Evolutionary conservation across 2,797 vertebrate species (phyloP).

Genomic region (Anguilla pacifica): DNA sequence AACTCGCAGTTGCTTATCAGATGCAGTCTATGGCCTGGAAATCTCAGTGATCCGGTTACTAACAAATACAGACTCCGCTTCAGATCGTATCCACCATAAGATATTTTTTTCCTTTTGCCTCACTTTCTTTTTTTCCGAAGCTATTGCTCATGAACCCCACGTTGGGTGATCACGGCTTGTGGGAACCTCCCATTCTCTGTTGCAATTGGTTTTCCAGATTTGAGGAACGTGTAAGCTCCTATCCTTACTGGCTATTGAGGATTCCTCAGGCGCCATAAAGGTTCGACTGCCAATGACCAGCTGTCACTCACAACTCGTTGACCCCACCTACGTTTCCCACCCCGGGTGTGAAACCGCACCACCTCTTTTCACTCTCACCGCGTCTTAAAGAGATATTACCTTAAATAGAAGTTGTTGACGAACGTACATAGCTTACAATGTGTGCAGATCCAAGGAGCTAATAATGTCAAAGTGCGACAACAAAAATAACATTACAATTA

Average conservation of each 20-base stretch:
- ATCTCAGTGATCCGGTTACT: constrained; percentile 61
- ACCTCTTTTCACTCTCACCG: constrained; percentile 44
- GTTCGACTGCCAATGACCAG: constrained; percentile 38
- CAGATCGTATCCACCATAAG: constrained; percentile 56
- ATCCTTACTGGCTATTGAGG: constrained; percentile 59
- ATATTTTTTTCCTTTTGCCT: constrained; percentile 63
- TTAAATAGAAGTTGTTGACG: background rate
- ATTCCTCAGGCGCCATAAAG: constrained; percentile 37
- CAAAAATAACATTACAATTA: background rate
- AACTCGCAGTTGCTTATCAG: constrained; percentile 51
- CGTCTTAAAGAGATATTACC: constrained; percentile 67
- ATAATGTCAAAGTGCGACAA: background rate
- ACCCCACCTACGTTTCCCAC: constrained; percentile 81
- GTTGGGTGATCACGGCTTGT: constrained; percentile 75
- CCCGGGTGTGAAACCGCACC: constrained; percentile 82
- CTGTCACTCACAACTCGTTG: constrained; percentile 69
- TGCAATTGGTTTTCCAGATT: constrained; percentile 59
- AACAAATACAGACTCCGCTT: constrained; percentile 56
- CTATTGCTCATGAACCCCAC: constrained; percentile 73
- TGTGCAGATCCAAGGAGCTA: background rate
- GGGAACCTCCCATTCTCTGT: constrained; percentile 44
- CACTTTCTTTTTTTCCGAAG: constrained; percentile 62
- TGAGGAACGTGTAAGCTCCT: constrained; percentile 37
- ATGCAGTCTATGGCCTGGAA: constrained; percentile 59
- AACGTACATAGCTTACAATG: background rate